Evolutionary conservation across 2,888 invertebrate species (phyloP), one percentile per base, ranked within the genome.

Genomic region (Hirudinaria manillensis): DNA sequence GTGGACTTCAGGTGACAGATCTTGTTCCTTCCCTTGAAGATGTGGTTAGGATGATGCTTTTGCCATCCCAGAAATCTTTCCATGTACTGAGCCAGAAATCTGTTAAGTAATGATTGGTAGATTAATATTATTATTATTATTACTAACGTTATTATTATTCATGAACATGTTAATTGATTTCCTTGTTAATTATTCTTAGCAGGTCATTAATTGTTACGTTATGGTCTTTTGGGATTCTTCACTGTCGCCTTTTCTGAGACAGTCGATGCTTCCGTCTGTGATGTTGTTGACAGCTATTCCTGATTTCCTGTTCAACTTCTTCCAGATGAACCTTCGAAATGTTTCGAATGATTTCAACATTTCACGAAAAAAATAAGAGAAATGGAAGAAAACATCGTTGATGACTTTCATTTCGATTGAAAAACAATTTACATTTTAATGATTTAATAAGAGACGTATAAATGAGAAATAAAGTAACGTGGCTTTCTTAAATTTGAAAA

Each of bases 321-420:
- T 81, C 87, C 87, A 87, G 24, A 87, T 78, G 51, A 65, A 29
- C 19, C 86, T 61, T n/a, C n/a, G n/a, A n/a, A n/a, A n/a, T n/a
- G n/a, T n/a, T n/a, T n/a, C n/a, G n/a, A n/a, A n/a, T n/a, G n/a
- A n/a, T n/a, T n/a, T n/a, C n/a, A n/a, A n/a, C n/a, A n/a, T n/a
- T n/a, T n/a, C n/a, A n/a, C n/a, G n/a, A n/a, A n/a, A n/a, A n/a
- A n/a, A 45, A 45, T 7, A 45, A 45, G 1, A 36, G 10, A 6
- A 36, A 36, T 36, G 10, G 10, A 3, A 36, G 3, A 36, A 36
- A 36, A 3, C 3, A 36, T 6, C 36, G 3, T 36, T 3, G 36
- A 36, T 36, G 36, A 36, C 3, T 36, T 36, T 3, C n/a, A 6
- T 36, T 36, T 36, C 4, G 36, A 36, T 36, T 36, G 4, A 36